Evolutionary conservation across 2,888 invertebrate genomes (phyloP), one percentile per base, ranked within the genome.

Genomic region (Pocota personata): DNA sequence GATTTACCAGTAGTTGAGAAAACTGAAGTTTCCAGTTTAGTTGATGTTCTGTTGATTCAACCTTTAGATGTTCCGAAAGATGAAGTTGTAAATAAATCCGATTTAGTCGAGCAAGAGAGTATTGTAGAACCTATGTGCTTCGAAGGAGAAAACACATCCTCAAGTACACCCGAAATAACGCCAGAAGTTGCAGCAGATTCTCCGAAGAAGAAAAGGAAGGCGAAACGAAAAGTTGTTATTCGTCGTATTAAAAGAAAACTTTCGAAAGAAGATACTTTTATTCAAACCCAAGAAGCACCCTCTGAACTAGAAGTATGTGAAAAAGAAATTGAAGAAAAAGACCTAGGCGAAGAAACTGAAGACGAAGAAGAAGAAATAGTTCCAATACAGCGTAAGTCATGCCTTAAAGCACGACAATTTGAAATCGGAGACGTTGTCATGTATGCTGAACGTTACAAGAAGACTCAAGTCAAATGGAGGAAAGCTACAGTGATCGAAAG

Each of bases 161-260:
- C 32, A 67, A 60, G 64, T 10, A n/a, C 35, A 66, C 3, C 14
- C 1, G 14, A 76, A 35, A 24, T 16, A 6, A 14, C 24, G 0
- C 10, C 64, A 1, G 19, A 60, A 40, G 5, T 43, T 32, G 8
- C 50, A 46, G 19, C 3, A 14, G 50, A n/a, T 1, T 5, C 67
- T 4, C 24, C 21, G 5, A 91, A 91, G 62, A 91, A 90, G 48
- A 89, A 89, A 32, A 89, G 90, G 6, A 90, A 89, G 76, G 88
- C 91, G 2, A 92, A 92, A 87, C 91, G 91, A 88, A 92, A 92
- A 87, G 92, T 92, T 1, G 91, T 92, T 8, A 92, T 92, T 6
- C 91, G 90, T 64, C 89, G 92, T 8, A 89, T 92, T 27, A 91
- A 91, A 69, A 91, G 92, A 0, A 90, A 90, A 75, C 90, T 92